Percentiles rank a stretch among this genome's conserved stretches.
Evolutionary conservation across 1,140 invertebrate genomes (phyloP).

Genomic region (Ceratina calcarata): DNA sequence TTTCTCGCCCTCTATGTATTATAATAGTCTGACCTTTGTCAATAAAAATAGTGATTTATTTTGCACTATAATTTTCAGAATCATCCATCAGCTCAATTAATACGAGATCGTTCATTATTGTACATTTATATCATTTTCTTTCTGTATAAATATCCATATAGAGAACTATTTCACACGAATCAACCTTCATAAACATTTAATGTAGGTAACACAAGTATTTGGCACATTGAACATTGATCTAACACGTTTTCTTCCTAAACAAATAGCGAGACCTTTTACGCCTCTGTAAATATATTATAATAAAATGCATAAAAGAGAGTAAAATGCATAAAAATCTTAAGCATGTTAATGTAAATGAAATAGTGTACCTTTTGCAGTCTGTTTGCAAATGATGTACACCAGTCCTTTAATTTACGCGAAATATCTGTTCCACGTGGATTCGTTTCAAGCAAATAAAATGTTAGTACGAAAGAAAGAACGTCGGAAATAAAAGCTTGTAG

Average conservation of each 20-base stretch:
- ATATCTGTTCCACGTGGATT: too few species aligned
- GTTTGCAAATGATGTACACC: too few species aligned
- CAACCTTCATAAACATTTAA: conserved; percentile 73
- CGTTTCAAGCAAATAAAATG: too few species aligned
- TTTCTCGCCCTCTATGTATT: conserved; percentile 18
- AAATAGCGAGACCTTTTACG: conserved; percentile 67
- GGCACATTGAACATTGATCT: conserved; percentile 78
- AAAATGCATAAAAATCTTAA: too few species aligned
- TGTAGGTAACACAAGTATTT: conserved; percentile 78
- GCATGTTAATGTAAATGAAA: neutral
- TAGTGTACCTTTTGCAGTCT: too few species aligned
- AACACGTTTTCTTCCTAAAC: conserved; percentile 57
- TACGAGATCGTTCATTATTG: conserved; percentile 52
- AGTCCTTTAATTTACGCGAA: too few species aligned
- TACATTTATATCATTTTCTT: conserved; percentile 56
- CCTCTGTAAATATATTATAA: conserved; percentile 54
- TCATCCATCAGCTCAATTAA: conserved; percentile 56
- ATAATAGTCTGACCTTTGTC: conserved; percentile 39
- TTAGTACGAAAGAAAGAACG: too few species aligned
- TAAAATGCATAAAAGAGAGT: neutral
- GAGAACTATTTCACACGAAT: conserved; percentile 46
- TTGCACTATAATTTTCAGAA: conserved; percentile 32
- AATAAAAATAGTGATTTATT: conserved; percentile 64
- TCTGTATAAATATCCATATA: conserved; percentile 74
- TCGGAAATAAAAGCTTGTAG: too few species aligned